Evolutionary conservation across 37 sponge, comb jelly and placozoan genomes (phyloP), one percentile per base, ranked within the genome.

Genomic region (Chondrilla cf. caribensis): DNA sequence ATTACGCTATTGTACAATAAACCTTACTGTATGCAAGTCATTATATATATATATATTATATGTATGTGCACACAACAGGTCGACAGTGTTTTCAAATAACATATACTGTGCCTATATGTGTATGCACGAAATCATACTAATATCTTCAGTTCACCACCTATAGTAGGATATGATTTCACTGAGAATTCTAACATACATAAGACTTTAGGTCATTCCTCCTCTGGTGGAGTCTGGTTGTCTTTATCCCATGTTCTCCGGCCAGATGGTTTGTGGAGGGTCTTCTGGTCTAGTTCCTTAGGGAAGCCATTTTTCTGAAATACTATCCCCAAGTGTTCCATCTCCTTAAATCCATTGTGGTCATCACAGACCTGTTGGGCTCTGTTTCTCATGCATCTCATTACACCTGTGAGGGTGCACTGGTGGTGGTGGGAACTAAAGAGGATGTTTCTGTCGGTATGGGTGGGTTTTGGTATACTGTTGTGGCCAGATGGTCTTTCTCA

Each of bases 341-440:
- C 58, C 68, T 67, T 1, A 8, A 17, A 22, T 47, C 26, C 3
- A 19, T 9, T 51, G 5, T 32, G 5, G 28, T 24, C 19, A 47
- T 70, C 72, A 54, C 72, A 82, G 18, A 82, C 31, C 3, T 31
- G 9, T 55, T 9, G 21, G 17, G 64, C 65, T 38, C 78, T 75
- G 44, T 77, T 19, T 38, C 70, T 58, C 32, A 84, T 71, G 65
- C 84, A 75, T 33, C 41, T 25, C 21, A 83, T 58, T 11, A 73
- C 58, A 7, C 84, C 77, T 2, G 64, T 76, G 44, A 73, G 55
- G 43, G 60, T 35, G 32, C 78, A 17, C 38, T 42, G 84, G 44
- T 84, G 84, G 62, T 84, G 78, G 47, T 84, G 84, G 36, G 84
- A 84, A 39, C 22, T 58, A 33, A 37, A 84, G 40, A 31, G 38